Evolutionary conservation across 2,113 vertebrate genomes (phyloP), one percentile per base, ranked within the genome.

Genomic region (Phasianus colchicus): DNA sequence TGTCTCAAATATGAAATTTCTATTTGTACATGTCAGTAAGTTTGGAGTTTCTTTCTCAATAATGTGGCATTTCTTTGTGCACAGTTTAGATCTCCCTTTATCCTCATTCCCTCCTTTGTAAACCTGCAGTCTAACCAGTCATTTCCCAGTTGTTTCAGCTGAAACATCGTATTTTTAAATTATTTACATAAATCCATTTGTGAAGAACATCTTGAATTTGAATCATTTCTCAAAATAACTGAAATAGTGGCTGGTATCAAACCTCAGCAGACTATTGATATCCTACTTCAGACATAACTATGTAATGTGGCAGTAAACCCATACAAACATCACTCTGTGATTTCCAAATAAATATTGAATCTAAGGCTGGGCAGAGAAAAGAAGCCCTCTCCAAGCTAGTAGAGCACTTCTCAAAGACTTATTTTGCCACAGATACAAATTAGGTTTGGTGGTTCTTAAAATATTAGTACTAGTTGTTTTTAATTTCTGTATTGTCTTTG

Each of bases 241-340:
- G 48, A 85, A 83, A 65, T 9, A 32, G 5, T 47, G 25, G 5
- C 7, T 58, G 13, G 4, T 72, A 27, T 25, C 48, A 87, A 82
- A 89, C 48, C 38, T 11, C n/a, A 54, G 40, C 11, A 66, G 19
- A 74, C 3, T 8, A 6, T 19, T 58, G 74, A 82, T 85, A 66
- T 57, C 24, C 12, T 61, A 11, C 8, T 9, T 52, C 17, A 47
- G 52, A n/a, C 3, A 11, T 58, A 61, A 17, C 36, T 63, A 38
- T 15, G 45, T 22, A 36, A 4, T 24, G 40, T 73, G 43, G 27
- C 16, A 69, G 6, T 34, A 91, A 83, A n/a, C 38, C 8, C 2
- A 0, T 2, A 0, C 60, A 25, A 65, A 57, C 36, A n/a, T 7
- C 12, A 9, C 12, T 55, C 29, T 21, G 4, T 4, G 0, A 9